These are phyloP conservation scores for Bombyx huttoni DNA, from an alignment of 2,888 invertebrate genomes.

Conservation along the genomic window DNA sequence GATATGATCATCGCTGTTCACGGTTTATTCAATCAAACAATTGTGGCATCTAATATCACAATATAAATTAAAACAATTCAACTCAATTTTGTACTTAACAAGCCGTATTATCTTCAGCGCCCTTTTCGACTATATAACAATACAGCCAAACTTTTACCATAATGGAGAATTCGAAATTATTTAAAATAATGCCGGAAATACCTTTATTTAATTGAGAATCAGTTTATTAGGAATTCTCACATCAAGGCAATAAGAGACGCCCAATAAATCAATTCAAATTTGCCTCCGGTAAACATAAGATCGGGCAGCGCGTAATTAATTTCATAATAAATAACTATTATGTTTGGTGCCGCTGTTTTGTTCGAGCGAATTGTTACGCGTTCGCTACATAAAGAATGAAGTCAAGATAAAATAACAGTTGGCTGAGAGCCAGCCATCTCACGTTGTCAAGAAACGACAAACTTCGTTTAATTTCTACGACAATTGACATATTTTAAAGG, in stretches of 20 bases:
- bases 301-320: not conserved
- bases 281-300: not conserved
- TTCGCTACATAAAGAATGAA: slow-evolving; percentile 15
- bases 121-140: not conserved
- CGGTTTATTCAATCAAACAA: not conserved
- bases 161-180: not conserved
- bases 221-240: not conserved
- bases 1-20: too few species aligned
- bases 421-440: slow-evolving; percentile 41
- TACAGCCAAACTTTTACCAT: not conserved
- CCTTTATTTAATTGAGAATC: not conserved
- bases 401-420: slow-evolving; percentile 23
- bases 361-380: slow-evolving; percentile 7
- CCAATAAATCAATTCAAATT: not conserved
- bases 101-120: not conserved
- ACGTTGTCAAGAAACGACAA: slow-evolving; percentile 39
- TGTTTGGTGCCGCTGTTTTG: not conserved
- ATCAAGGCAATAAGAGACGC: not conserved
- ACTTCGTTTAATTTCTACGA: slow-evolving; percentile 43
- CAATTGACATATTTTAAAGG: slow-evolving; percentile 49
- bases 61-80: not conserved
- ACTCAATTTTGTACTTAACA: not conserved
- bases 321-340: not conserved
- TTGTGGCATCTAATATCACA: not conserved
- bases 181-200: slow-evolving; percentile 1